These are phyloP conservation scores for Macrobrachium rosenbergii DNA, from an alignment of 1,140 invertebrate species.

Conservation along the genomic window DNA sequence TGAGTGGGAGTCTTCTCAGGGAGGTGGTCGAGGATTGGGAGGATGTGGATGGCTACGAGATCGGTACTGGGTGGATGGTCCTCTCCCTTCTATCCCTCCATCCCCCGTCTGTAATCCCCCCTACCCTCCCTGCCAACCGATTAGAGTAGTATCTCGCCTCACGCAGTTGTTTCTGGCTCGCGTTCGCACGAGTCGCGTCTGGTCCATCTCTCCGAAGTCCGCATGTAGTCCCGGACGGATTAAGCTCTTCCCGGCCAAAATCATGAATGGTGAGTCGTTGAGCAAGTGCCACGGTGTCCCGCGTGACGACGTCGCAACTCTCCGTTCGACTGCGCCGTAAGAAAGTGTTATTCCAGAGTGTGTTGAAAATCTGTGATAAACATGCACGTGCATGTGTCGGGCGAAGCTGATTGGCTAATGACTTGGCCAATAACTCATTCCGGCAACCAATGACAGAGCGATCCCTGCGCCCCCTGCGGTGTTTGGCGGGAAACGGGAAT, in stretches of 20 bases:
- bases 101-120: slow-evolving; percentile 3
- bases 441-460: slow-evolving; percentile 35
- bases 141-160: slow-evolving; percentile 24
- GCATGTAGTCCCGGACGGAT: no score
- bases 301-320: no score
- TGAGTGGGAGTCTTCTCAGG: not conserved
- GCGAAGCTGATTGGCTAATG: slow-evolving; percentile 40
- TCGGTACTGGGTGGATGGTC: not conserved
- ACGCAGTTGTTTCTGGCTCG: slow-evolving; percentile 31
- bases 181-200: slow-evolving; percentile 17
- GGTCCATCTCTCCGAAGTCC: not conserved
- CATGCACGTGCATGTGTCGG: slow-evolving; percentile 27
- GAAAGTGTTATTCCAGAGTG: not conserved
- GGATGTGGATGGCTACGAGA: not conserved
- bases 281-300: not conserved
- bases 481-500: slow-evolving; percentile 31
- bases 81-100: not conserved
- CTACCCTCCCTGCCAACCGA: slow-evolving; percentile 13
- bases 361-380: slow-evolving; percentile 35
- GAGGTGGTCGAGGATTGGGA: not conserved
- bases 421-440: slow-evolving; percentile 28
- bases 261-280: no score
- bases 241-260: no score
- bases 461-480: not conserved
- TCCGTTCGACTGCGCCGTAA: not conserved